Evolutionary conservation across 2,113 vertebrate genomes (phyloP).

Genomic region (Hemiscyllium ocellatum): DNA sequence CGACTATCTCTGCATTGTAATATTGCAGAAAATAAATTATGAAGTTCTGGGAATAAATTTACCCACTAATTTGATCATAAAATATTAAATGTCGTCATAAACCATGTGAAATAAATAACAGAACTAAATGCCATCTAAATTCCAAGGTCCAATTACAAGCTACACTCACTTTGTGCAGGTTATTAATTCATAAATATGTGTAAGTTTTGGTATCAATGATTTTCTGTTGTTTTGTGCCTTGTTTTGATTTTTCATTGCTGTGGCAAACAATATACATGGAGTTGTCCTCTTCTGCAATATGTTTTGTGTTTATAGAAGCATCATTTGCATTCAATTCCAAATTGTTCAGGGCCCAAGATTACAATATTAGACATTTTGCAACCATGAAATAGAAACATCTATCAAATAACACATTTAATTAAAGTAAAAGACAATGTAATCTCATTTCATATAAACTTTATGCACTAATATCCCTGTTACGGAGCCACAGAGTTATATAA

Average conservation of each 20-base stretch:
- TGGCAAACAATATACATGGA: background rate
- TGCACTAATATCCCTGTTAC: background rate
- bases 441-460: background rate
- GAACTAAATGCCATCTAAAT: background rate
- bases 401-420: background rate
- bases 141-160: background rate
- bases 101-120: background rate
- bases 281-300: background rate
- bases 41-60: background rate
- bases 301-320: background rate
- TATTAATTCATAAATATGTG: background rate
- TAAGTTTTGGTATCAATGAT: background rate
- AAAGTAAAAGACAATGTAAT: background rate
- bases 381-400: background rate
- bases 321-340: background rate
- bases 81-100: background rate
- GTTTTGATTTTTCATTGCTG: background rate
- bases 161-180: background rate
- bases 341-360: background rate
- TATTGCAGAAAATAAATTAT: background rate
- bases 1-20: background rate
- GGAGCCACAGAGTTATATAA: too few species aligned
- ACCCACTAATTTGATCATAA: background rate
- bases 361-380: background rate
- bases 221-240: background rate